These are phyloP conservation scores for Sinodicranocentrus sp. DNA, from an alignment of 2,888 invertebrate species.

Conservation along the genomic window DNA sequence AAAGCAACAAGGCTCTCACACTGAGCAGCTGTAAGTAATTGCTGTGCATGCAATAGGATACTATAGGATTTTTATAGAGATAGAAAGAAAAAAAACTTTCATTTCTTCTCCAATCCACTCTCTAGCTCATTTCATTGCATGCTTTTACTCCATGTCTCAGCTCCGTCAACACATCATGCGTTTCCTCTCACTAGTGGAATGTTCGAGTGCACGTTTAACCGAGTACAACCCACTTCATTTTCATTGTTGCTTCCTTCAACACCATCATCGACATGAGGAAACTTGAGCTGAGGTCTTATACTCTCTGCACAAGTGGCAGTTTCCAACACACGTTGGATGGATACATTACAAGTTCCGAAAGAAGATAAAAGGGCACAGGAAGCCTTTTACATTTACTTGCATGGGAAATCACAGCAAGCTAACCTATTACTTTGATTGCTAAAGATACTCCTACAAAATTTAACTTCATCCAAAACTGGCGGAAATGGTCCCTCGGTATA, in stretches of 20 bases:
- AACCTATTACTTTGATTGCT: slow-evolving; percentile 7
- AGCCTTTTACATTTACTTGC: slow-evolving; percentile 6
- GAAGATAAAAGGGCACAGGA: slow-evolving; percentile 12
- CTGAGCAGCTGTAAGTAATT: slow-evolving; percentile 56
- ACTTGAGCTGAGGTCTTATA: background rate
- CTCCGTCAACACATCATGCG: background rate
- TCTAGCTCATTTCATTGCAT: no score
- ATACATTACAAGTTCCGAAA: no score
- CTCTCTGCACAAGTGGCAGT: background rate
- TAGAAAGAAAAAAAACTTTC: background rate
- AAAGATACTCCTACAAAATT: background rate
- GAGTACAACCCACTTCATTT: slow-evolving; percentile 11
- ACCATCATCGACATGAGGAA: background rate
- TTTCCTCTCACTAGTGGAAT: background rate
- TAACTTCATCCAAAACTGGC: no score
- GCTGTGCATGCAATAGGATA: background rate
- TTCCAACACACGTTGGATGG: no score
- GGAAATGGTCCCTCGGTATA: no score
- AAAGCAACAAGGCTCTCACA: background rate
- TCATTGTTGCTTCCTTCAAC: slow-evolving; percentile 12
- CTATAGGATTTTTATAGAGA: background rate
- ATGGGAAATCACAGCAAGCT: slow-evolving; percentile 19
- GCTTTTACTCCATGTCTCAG: no score
- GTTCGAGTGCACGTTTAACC: no score
- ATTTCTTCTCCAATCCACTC: no score